Conservation (phyloP, 2,113 vertebrate genomes). For the Petromus typicus region DNA sequence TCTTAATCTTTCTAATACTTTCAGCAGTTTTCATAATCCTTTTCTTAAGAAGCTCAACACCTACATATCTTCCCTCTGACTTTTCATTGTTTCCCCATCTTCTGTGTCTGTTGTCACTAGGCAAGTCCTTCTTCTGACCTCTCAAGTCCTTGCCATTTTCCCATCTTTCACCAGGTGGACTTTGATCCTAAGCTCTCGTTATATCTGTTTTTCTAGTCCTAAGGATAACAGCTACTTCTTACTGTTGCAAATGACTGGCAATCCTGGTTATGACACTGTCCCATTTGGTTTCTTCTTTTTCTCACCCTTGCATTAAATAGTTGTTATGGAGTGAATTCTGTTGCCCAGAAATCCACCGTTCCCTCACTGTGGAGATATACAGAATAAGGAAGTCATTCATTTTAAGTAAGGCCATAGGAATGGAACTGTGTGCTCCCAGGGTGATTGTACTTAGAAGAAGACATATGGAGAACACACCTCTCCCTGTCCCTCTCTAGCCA, state of each 20-base stretch:
- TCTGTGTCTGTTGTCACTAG: neutral
- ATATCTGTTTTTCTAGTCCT: neutral
- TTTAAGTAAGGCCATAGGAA: neutral
- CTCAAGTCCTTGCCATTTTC: neutral
- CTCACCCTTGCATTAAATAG: neutral
- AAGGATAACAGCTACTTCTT: neutral
- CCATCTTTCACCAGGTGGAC: neutral
- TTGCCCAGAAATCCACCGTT: neutral
- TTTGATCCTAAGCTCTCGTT: neutral
- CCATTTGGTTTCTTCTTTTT: neutral
- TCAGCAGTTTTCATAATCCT: neutral
- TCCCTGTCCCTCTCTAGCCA: neutral
- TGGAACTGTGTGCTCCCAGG: neutral
- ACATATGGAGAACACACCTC: neutral
- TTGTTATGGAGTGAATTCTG: neutral
- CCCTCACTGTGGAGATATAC: neutral
- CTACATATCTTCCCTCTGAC: neutral
- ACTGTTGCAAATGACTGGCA: neutral
- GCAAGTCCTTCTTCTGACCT: neutral
- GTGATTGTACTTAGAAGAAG: neutral
- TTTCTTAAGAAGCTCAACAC: neutral
- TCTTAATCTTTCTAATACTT: neutral
- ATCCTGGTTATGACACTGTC: neutral
- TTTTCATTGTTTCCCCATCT: neutral
- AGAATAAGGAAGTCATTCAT: conserved; percentile 3